Percentiles rank a stretch among this genome's conserved stretches.
Evolutionary conservation across 2,888 invertebrate genomes (phyloP).

Genomic region (Micoletzkya japonica): DNA sequence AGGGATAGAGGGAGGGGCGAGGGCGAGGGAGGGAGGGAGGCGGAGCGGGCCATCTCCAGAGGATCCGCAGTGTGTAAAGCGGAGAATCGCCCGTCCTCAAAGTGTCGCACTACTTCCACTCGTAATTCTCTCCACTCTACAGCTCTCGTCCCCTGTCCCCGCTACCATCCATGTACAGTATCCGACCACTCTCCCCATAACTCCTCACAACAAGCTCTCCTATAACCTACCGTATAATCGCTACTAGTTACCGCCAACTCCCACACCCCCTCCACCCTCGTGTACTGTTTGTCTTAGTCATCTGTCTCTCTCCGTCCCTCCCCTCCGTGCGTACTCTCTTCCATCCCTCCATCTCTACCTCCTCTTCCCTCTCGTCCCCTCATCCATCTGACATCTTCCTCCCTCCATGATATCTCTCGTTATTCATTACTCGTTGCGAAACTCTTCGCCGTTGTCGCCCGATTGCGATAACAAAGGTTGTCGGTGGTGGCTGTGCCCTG

Average conservation of each 20-base stretch:
- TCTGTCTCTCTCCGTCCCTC: conserved; percentile 3
- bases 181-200: background rate
- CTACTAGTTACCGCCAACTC: background rate
- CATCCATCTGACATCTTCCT: background rate
- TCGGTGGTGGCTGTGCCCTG: no score
- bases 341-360: background rate
- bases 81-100: background rate
- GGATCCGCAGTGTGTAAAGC: background rate
- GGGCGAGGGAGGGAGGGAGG: background rate
- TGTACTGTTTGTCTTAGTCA: background rate
- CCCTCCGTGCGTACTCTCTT: conserved; percentile 4
- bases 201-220: background rate
- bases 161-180: background rate
- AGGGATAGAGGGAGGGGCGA: background rate
- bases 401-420: background rate
- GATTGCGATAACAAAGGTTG: no score
- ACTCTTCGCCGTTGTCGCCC: no score
- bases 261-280: background rate
- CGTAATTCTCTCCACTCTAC: background rate
- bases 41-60: no score
- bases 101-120: background rate
- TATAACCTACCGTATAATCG: background rate
- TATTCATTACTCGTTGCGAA: background rate
- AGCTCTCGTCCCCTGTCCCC: background rate
- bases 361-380: background rate